These are phyloP conservation scores for Flabesymbios commensalis DNA, from an alignment of 2,888 invertebrate genomes.

Conservation along the genomic window DNA sequence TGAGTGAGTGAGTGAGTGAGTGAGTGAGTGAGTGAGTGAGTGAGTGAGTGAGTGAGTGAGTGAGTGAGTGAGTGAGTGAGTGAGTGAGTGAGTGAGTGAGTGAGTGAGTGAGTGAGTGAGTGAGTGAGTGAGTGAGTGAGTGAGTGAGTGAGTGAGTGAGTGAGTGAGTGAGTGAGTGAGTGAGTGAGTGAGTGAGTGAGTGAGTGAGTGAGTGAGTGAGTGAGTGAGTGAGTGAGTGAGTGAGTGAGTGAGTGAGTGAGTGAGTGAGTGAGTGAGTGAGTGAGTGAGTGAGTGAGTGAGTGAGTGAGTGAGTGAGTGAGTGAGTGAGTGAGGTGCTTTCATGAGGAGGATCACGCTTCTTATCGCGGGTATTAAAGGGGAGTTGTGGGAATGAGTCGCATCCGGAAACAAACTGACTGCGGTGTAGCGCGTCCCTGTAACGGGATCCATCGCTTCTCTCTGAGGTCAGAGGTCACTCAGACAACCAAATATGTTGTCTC, in stretches of 20 bases:
- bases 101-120: conserved; percentile 27
- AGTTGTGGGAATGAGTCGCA: no score
- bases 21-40: conserved; percentile 18
- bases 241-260: conserved; percentile 23
- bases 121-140: conserved; percentile 28
- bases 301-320: no score
- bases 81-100: conserved; percentile 23
- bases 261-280: conserved; percentile 16
- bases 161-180: conserved; percentile 17
- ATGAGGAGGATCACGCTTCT: no score
- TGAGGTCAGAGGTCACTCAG: no score
- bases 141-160: conserved; percentile 28
- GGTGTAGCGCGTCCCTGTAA: no score
- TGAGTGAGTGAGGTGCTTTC: no score
- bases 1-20: conserved; percentile 21
- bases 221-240: conserved; percentile 23
- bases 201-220: conserved; percentile 16
- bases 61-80: conserved; percentile 21
- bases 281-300: conserved; percentile 7
- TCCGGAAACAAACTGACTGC: no score
- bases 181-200: conserved; percentile 17
- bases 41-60: conserved; percentile 16
- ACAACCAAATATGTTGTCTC: no score
- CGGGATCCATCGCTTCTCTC: no score
- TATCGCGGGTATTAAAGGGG: no score